These are phyloP conservation scores for Sclerurus mexicanus DNA, from an alignment of 2,113 vertebrate genomes.

Conservation along the genomic window DNA sequence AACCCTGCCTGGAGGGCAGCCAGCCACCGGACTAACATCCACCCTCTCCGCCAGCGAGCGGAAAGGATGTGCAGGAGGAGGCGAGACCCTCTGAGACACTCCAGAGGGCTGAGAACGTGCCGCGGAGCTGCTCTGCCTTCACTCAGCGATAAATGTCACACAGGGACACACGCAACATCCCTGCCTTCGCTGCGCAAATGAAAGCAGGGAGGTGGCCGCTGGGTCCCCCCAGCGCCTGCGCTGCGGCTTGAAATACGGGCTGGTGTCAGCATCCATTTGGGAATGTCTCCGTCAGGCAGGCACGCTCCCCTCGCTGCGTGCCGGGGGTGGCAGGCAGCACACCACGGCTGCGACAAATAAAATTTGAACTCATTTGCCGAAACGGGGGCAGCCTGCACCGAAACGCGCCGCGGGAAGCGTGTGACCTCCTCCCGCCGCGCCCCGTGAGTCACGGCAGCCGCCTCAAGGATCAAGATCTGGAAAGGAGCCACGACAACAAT, in stretches of 20 bases:
- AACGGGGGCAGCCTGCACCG: not conserved
- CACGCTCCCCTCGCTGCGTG: not conserved
- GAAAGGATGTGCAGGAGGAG: fast-evolving
- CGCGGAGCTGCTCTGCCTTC: not conserved
- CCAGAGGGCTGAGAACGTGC: not conserved
- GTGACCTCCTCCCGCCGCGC: not conserved
- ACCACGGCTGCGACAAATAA: not conserved
- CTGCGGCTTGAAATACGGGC: not conserved
- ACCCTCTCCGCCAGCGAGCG: not conserved
- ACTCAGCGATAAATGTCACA: not conserved
- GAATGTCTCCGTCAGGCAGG: not conserved
- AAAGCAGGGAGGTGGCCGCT: not conserved
- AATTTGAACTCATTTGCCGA: not conserved
- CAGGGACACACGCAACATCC: not conserved
- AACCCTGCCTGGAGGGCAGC: not conserved
- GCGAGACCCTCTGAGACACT: fast-evolving
- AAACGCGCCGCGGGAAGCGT: not conserved
- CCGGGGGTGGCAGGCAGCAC: not conserved
- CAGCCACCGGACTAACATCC: not conserved
- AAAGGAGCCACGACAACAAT: not conserved
- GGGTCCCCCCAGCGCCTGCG: not conserved
- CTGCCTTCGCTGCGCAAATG: not conserved
- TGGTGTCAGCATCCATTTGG: not conserved
- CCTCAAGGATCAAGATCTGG: not conserved
- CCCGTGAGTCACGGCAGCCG: conserved; percentile 7